Conservation (phyloP, 2,888 invertebrate genomes). For the Eupelmus urozonus region DNA sequence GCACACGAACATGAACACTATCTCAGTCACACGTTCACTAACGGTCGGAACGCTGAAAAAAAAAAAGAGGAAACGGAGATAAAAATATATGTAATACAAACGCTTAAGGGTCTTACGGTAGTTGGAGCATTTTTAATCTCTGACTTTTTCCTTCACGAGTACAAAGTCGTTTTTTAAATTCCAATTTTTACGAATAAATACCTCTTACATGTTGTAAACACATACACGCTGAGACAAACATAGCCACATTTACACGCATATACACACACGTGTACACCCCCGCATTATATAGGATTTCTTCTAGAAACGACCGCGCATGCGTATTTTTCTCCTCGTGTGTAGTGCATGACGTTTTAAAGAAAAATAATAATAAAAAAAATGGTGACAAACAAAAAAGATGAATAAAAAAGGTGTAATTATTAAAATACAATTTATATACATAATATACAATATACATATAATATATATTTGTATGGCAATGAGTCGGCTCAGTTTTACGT, state of each 20-base stretch:
- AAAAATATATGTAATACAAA: neutral
- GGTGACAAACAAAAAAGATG: neutral
- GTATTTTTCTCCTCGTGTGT: conserved; percentile 40
- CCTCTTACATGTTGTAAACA: neutral
- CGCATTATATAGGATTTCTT: conserved; percentile 21
- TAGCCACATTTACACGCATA: neutral
- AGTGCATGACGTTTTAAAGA: conserved; percentile 14
- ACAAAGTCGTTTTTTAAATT: conserved; percentile 56
- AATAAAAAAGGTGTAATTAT: conserved; percentile 1
- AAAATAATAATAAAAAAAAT: neutral
- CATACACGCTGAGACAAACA: neutral
- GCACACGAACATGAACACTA: conserved; percentile 28
- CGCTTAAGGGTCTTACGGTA: conserved; percentile 57
- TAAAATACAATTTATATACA: conserved; percentile 39
- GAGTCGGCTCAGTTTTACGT: conserved; percentile 60
- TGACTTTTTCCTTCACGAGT: conserved; percentile 53
- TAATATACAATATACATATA: conserved; percentile 24
- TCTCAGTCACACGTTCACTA: conserved; percentile 24
- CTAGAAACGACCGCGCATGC: conserved; percentile 29
- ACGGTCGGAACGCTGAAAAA: conserved; percentile 2
- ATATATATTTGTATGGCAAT: conserved; percentile 49
- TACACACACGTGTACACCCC: neutral
- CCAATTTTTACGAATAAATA: conserved; percentile 40
- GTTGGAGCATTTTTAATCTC: conserved; percentile 54
- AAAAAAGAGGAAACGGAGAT: neutral